A percentile compares a stretch with the other conserved stretches of the same genome.
Conservation (phyloP, 2,113 vertebrate species). For the Poicephalus meyeri region DNA sequence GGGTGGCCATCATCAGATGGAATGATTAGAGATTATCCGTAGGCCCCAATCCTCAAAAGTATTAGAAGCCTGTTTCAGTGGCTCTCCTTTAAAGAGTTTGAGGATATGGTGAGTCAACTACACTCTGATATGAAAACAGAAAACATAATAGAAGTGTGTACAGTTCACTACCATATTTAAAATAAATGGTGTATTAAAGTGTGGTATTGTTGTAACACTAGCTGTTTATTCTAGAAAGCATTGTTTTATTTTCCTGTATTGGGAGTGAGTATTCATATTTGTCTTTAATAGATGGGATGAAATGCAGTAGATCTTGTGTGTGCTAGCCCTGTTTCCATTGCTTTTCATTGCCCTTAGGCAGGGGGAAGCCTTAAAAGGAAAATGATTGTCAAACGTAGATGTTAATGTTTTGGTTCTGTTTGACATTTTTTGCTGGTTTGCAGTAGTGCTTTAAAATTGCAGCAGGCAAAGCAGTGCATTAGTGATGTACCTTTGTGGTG, state of each 20-base stretch:
- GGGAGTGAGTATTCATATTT: not conserved
- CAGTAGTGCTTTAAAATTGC: not conserved
- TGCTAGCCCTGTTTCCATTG: not conserved
- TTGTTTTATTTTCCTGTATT: not conserved
- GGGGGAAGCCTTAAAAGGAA: not conserved
- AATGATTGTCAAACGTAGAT: not conserved
- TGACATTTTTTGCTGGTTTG: not conserved
- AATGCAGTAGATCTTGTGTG: not conserved
- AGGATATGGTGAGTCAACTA: not conserved
- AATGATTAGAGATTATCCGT: not conserved
- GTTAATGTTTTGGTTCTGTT: not conserved
- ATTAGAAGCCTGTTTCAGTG: not conserved
- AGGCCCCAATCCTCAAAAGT: not conserved
- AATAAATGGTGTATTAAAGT: slow-evolving; percentile 27
- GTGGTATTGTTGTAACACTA: slow-evolving; percentile 5
- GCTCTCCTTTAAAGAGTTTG: not conserved
- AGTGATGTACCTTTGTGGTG: not conserved
- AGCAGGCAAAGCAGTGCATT: not conserved
- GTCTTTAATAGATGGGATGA: not conserved
- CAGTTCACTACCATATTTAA: not conserved
- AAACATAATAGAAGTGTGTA: not conserved
- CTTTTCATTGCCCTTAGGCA: not conserved
- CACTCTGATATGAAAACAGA: not conserved
- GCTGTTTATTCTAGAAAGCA: not conserved
- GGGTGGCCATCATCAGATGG: not conserved